phyloP scores from a whole-genome alignment of 2,888 invertebrate genomes.

The Congeria kusceri region DNA sequence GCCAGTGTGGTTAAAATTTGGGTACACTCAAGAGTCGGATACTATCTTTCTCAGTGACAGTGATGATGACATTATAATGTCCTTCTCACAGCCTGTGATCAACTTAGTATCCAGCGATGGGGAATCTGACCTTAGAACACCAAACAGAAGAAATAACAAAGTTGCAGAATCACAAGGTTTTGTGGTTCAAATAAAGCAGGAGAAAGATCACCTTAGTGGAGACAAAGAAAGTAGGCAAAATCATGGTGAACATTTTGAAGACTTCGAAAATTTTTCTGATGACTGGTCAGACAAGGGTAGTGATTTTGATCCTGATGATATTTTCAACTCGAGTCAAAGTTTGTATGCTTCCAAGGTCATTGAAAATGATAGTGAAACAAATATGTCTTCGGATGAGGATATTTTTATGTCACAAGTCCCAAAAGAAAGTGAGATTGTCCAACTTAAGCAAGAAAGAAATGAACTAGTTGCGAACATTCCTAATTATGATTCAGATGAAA shows the following conservation, averaged over 20 bases:
- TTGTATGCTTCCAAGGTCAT: too few relatives aligned
- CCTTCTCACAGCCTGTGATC: constrained; percentile 42
- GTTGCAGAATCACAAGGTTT: constrained; percentile 1
- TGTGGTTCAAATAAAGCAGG: constrained; percentile 23
- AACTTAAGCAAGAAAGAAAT: too few relatives aligned
- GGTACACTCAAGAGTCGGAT: constrained; percentile 61
- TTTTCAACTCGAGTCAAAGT: constrained; percentile 5
- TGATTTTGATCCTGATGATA: constrained; percentile 51
- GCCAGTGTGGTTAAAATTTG: constrained; percentile 47
- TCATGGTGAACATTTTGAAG: not conserved
- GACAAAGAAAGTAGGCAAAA: not conserved
- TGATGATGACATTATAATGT: constrained; percentile 50
- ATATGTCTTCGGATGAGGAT: constrained; percentile 23
- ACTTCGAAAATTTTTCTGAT: constrained; percentile 23
- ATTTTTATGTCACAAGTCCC: constrained; percentile 7
- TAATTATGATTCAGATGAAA: not conserved
- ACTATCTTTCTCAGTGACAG: constrained; percentile 56
- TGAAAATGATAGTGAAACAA: constrained; percentile 9
- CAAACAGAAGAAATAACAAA: not conserved
- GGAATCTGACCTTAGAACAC: not conserved
- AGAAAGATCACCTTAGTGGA: constrained; percentile 7
- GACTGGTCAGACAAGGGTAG: constrained; percentile 40
- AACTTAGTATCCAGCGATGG: constrained; percentile 40
- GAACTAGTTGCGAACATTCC: too few relatives aligned
- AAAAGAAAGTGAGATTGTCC: not conserved